Evolutionary conservation across 2,113 vertebrate species (phyloP).

Genomic region (Sorex fumeus): DNA sequence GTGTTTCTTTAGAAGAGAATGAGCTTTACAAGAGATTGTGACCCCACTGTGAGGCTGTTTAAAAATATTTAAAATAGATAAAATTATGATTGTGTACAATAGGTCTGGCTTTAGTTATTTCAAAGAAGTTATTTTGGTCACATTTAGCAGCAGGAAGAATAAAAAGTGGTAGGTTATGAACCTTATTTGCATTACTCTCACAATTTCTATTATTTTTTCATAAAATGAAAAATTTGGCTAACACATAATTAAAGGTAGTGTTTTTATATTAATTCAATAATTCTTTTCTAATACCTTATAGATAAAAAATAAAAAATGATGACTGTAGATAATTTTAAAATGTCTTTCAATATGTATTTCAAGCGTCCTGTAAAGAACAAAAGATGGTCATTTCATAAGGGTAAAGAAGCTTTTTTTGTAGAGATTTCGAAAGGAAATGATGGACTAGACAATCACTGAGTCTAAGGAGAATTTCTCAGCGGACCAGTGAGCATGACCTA

Average conservation of each 20-base stretch:
- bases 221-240: constrained; percentile 46
- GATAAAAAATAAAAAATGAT: background rate
- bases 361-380: background rate
- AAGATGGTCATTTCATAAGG: background rate
- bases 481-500: background rate
- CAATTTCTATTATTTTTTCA: constrained; percentile 14
- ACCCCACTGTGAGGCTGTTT: constrained; percentile 39
- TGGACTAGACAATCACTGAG: background rate
- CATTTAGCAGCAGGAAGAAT: constrained; percentile 9
- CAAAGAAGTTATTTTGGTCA: constrained; percentile 71
- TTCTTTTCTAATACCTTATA: constrained; percentile 23
- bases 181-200: constrained; percentile 56
- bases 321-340: background rate
- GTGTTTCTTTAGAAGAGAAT: constrained; percentile 58
- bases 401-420: background rate
- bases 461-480: background rate
- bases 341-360: background rate
- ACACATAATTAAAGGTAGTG: constrained; percentile 1
- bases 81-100: constrained; percentile 62
- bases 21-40: constrained; percentile 35
- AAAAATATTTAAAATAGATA: constrained; percentile 75
- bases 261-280: background rate
- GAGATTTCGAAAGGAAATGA: background rate
- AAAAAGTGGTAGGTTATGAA: constrained; percentile 59
- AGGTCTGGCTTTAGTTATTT: constrained; percentile 46